Base-by-base conservation (phyloP, 2,888 invertebrate species). In the Heliconius hortense region DNA sequence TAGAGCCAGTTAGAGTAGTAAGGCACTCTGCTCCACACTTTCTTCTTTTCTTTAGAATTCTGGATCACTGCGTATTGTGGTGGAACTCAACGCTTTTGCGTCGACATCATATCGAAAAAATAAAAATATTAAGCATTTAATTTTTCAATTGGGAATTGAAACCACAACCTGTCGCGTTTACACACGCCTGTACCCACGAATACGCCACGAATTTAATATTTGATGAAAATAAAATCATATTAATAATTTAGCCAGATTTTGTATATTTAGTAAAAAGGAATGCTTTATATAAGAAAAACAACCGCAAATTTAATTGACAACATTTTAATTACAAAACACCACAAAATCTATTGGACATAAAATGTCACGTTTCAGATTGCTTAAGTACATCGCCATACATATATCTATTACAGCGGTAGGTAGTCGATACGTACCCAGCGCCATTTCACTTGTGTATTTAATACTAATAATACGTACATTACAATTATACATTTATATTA, bases 301-400 rank as follows among this genome's bases (percentile, higher is more conserved):
- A 86, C 84, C 83, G 85, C 85, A 81, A 79, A 74, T 76, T 85
- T 93, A 94, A 94, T 94, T 94, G 94, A 94, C 94, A 94, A 94
- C 93, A 92, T 94, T 93, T 93, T 94, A 92, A 92, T 93, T 93
- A 93, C 90, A 93, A 93, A 93, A 94, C 93, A 94, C 94, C 94
- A 93, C 93, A 93, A 93, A 91, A 90, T 92, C 89, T 92, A 92
- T 90, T 85, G 84, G 89, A 91, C 90, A 91, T 89, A 87, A 87
- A 89, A 91, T 92, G 91, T 82, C 91, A 84, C 87, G 83, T 88
- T 85, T 87, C 86, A 83, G 89, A 89, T 91, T 90, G 89, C 90
- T 90, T 93, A 93, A 92, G 90, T 92, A 93, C 92, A 89, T 88
- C 85, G 89, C 89, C 90, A 84, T 82, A 35, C 31, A 35, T 35